Percentiles rank a stretch among this genome's conserved stretches.
These are phyloP conservation scores for Syngnathus scovelli DNA, from an alignment of 2,113 vertebrate species.

Conservation along the genomic window DNA sequence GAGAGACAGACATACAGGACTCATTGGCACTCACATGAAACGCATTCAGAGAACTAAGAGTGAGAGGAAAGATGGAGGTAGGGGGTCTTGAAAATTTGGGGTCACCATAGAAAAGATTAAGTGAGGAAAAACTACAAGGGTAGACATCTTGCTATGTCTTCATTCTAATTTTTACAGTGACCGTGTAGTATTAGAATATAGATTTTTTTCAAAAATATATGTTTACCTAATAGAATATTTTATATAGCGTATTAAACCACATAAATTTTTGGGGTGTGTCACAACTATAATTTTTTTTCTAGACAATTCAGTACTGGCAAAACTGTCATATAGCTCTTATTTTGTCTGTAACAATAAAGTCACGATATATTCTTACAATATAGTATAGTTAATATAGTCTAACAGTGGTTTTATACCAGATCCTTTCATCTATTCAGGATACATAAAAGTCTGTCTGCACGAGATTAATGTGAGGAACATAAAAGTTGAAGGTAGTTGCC, in stretches of 20 bases:
- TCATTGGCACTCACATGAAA: conserved; percentile 54
- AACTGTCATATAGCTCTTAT: not conserved
- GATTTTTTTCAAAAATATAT: not conserved
- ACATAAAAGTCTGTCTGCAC: conserved; percentile 6
- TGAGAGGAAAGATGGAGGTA: conserved; percentile 11
- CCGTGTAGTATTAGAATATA: not conserved
- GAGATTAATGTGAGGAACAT: conserved; percentile 10
- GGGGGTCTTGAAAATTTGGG: conserved; percentile 29
- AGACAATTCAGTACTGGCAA: not conserved
- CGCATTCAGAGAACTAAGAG: conserved; percentile 40
- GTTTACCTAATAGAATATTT: not conserved
- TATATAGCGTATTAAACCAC: not conserved
- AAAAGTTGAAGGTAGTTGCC: conserved; percentile 14
- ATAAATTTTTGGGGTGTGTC: no score
- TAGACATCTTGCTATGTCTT: not conserved
- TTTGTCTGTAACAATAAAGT: not conserved
- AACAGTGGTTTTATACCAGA: conserved; percentile 7
- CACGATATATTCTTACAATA: not conserved
- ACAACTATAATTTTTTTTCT: not conserved
- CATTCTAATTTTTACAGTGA: not conserved
- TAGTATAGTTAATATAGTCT: not conserved
- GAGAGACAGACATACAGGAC: conserved; percentile 45
- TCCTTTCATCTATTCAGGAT: conserved; percentile 1
- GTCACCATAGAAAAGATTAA: conserved; percentile 47
- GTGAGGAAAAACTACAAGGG: conserved; percentile 5